phyloP scores from a whole-genome alignment of 1,140 invertebrate genomes.

The Papilio polytes region DNA sequence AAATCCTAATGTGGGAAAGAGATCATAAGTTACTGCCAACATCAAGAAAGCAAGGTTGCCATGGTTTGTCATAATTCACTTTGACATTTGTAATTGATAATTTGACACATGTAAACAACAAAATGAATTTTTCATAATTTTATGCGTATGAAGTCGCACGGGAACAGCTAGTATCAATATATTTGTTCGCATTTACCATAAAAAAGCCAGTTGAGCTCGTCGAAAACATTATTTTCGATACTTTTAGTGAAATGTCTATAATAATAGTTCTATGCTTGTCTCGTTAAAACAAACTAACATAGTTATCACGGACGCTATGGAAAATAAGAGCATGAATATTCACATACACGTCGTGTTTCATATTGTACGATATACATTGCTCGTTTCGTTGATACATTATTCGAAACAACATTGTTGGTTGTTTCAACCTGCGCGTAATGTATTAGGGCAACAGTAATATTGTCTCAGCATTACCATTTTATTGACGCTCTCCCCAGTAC shows the following conservation, averaged over 20 bases:
- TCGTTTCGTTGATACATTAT: conserved; percentile 38
- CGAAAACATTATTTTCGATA: not conserved
- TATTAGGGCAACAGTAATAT: conserved; percentile 33
- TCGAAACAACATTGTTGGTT: conserved; percentile 35
- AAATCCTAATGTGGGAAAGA: too few species aligned
- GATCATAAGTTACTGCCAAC: too few species aligned
- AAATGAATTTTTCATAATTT: too few species aligned
- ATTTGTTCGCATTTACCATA: too few species aligned
- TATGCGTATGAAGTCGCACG: too few species aligned
- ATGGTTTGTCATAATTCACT: too few species aligned
- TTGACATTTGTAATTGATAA: too few species aligned
- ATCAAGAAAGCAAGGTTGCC: too few species aligned
- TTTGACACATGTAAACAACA: too few species aligned
- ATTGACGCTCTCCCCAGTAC: conserved; percentile 32
- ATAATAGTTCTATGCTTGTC: not conserved
- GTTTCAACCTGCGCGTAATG: conserved; percentile 21
- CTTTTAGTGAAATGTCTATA: not conserved
- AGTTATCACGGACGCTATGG: conserved; percentile 12
- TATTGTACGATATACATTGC: conserved; percentile 11
- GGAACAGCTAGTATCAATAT: too few species aligned
- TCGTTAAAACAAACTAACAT: conserved; percentile 12
- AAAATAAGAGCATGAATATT: conserved; percentile 33
- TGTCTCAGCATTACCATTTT: conserved; percentile 43
- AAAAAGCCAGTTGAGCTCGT: not conserved
- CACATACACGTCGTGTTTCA: conserved; percentile 2